These are phyloP conservation scores for Brachyopa scutellaris DNA, from an alignment of 2,888 invertebrate species.

Conservation along the genomic window DNA sequence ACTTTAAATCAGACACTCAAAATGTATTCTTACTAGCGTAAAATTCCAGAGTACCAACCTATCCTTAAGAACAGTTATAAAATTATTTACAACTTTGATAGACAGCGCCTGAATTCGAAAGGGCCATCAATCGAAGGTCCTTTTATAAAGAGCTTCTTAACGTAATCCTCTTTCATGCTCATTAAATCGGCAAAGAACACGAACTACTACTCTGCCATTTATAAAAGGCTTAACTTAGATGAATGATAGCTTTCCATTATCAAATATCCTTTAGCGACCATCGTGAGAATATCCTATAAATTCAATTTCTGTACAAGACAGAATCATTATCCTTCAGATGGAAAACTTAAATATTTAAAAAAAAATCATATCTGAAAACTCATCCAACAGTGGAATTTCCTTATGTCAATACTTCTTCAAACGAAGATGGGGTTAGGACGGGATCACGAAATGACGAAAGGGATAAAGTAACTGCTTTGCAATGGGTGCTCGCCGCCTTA, in stretches of 20 bases:
- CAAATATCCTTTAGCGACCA: constrained; percentile 29
- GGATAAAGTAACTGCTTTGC: constrained; percentile 10
- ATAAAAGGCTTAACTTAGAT: constrained; percentile 57
- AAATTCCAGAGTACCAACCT: neutral
- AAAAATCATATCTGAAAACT: neutral
- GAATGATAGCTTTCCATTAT: constrained; percentile 51
- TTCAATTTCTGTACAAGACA: constrained; percentile 46
- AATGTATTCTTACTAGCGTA: neutral
- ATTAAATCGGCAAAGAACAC: constrained; percentile 51
- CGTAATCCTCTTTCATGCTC: constrained; percentile 62
- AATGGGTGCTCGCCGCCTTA: neutral
- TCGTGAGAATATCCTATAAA: constrained; percentile 20
- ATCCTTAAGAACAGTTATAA: neutral
- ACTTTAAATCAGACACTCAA: neutral
- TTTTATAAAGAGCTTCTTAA: constrained; percentile 5
- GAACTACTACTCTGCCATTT: constrained; percentile 52
- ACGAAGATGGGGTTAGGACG: neutral
- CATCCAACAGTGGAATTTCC: constrained; percentile 18
- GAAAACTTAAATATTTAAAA: constrained; percentile 17
- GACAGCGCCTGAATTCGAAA: neutral
- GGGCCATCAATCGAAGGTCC: neutral
- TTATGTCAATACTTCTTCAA: constrained; percentile 22
- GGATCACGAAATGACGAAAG: constrained; percentile 21
- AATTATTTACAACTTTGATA: neutral
- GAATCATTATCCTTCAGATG: constrained; percentile 45